Base-by-base conservation (phyloP, 53 echinoderm and acorn worm species). In the Holothuria scabra region DNA sequence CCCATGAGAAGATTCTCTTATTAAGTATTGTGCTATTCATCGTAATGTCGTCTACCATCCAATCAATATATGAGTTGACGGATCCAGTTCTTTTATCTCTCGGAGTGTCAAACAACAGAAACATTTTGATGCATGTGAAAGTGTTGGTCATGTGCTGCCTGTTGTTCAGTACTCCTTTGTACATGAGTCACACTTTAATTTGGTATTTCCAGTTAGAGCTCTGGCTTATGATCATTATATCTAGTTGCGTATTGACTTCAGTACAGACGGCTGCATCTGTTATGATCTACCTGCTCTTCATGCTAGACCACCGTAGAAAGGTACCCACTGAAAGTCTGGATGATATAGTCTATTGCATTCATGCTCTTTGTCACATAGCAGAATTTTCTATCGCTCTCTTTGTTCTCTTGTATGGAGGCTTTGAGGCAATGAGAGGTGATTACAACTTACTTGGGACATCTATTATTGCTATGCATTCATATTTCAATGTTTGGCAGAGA, bases 211-310 rank as follows among this genome's bases (percentile, higher is more conserved):
- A 90, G 58, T 72, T 89, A 21, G 89, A 99, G 65, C 74, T 99
- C 35, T 99, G 99, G 99, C 81, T 99, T 41, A 56, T 99, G 84
- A 94, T 99, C 67, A 94, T 99, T 26, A 89, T 95, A 8, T 99
- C 94, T 18, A 95, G 99, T 61, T 99, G 94, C 70, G 65, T 94
- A 16, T 84, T 99, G 61, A 99, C 99, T 20, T 88, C 94, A 19
- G 86, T 99, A 20, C 94, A 99, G 79, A 95, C 94, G 0, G 60
- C 94, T 28, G 93, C 92, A 12, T 99, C 99, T 7, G 62, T 94
- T 24, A 84, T 91, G 76, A 90, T 94, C 59, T 99, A 99, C 74
- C 52, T 86, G 14, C 87, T 99, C 61, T 99, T 99, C 79, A 99
- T 99, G 99, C 57, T 87, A 25, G 99, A 99, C 83, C 90, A 95